These are phyloP conservation scores for Sycophaga agraensis DNA, from an alignment of 1,140 invertebrate species.

Conservation along the genomic window DNA sequence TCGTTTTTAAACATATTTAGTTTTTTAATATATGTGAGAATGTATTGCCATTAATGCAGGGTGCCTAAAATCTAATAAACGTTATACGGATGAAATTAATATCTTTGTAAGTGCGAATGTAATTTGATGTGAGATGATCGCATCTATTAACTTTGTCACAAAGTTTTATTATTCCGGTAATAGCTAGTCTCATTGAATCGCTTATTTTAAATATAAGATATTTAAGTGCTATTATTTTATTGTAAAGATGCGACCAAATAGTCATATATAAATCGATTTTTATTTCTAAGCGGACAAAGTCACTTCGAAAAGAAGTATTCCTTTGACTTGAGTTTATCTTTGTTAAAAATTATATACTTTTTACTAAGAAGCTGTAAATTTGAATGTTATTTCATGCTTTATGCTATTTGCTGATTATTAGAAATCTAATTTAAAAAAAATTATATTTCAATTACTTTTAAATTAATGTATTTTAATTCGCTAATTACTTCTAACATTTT, in stretches of 20 bases:
- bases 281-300: slow-evolving; percentile 10
- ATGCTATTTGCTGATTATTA: background rate
- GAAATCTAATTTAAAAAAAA: background rate
- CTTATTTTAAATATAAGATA: slow-evolving; percentile 41
- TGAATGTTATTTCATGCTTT: too few relatives aligned
- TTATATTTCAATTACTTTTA: background rate
- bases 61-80: slow-evolving; percentile 37
- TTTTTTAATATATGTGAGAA: background rate
- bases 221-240: slow-evolving; percentile 29
- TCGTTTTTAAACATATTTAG: background rate
- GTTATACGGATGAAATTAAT: slow-evolving; percentile 26
- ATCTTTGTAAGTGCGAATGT: slow-evolving; percentile 20
- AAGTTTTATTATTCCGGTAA: slow-evolving; percentile 40
- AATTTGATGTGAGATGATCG: slow-evolving; percentile 19
- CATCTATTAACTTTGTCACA: slow-evolving; percentile 21
- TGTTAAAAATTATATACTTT: background rate
- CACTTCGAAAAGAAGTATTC: slow-evolving; percentile 13
- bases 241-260: slow-evolving; percentile 42
- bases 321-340: slow-evolving; percentile 12
- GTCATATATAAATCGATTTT: slow-evolving; percentile 34
- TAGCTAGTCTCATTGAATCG: slow-evolving; percentile 44
- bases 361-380: too few relatives aligned
- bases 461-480: background rate
- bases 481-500: background rate
- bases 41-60: slow-evolving; percentile 38